Conservation (phyloP, 2,797 vertebrate species). For the Myotis planiceps region DNA sequence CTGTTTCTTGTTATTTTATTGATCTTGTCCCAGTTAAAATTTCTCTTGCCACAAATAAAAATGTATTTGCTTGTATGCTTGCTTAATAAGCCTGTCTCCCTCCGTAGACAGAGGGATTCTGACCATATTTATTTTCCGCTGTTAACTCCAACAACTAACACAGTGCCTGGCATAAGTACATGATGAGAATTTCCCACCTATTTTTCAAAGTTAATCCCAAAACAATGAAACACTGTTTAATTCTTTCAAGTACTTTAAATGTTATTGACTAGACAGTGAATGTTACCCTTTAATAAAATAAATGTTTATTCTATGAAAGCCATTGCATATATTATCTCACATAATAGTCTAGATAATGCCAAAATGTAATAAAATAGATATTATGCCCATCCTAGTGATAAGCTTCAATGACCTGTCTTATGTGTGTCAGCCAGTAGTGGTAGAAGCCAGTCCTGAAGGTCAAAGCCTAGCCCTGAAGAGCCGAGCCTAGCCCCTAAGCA, state of each 20-base stretch:
- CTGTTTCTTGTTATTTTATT: background rate
- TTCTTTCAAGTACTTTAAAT: slow-evolving; percentile 4
- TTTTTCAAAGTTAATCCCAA: background rate
- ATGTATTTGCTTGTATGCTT: background rate
- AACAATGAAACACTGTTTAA: background rate
- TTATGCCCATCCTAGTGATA: background rate
- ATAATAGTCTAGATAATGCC: background rate
- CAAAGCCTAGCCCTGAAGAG: too few relatives aligned
- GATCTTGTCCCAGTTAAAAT: background rate
- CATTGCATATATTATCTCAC: background rate
- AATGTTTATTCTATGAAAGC: background rate
- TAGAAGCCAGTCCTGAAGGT: background rate
- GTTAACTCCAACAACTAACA: background rate
- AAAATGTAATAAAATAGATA: background rate
- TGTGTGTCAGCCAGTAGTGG: background rate
- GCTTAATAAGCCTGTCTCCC: background rate
- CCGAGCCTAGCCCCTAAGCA: too few relatives aligned
- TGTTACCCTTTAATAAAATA: slow-evolving; percentile 14
- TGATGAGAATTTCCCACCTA: background rate
- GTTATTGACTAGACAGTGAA: background rate
- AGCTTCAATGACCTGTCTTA: background rate
- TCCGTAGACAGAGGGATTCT: background rate
- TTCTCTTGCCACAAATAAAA: background rate
- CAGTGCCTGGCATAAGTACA: background rate
- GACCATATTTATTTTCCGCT: background rate